These are phyloP conservation scores for Scaptomyza tumidula DNA, from an alignment of 2,888 invertebrate species.

Conservation along the genomic window DNA sequence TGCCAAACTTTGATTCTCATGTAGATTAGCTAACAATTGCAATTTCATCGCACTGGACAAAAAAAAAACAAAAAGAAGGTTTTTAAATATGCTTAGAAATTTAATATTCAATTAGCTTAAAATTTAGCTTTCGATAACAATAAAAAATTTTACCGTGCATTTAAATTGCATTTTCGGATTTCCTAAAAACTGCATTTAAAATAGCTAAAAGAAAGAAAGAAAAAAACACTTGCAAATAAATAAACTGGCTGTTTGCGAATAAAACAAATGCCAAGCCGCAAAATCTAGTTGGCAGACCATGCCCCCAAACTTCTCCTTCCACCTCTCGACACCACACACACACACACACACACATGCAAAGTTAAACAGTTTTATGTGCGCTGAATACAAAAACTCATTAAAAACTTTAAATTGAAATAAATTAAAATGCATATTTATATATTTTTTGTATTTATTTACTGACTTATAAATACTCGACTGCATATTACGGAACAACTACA, in stretches of 20 bases:
- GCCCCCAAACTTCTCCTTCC: neutral
- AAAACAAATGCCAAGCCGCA: conserved; percentile 36
- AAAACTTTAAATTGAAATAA: conserved; percentile 82
- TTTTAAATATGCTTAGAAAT: conserved; percentile 23
- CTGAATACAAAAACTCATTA: conserved; percentile 74
- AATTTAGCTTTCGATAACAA: conserved; percentile 43
- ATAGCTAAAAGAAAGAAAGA: conserved; percentile 50
- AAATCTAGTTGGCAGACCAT: conserved; percentile 31
- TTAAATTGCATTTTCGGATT: conserved; percentile 60
- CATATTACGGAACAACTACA: conserved; percentile 20
- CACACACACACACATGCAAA: conserved; percentile 11
- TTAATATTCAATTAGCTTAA: conserved; percentile 52
- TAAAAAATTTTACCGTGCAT: conserved; percentile 24
- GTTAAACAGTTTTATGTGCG: conserved; percentile 21
- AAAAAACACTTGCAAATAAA: conserved; percentile 47
- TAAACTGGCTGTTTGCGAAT: conserved; percentile 39
- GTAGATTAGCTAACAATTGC: conserved; percentile 32
- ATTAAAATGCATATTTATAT: conserved; percentile 65
- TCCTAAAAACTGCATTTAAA: conserved; percentile 54
- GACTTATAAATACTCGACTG: conserved; percentile 44
- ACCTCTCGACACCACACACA: neutral
- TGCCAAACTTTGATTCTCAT: conserved; percentile 10
- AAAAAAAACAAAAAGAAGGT: neutral
- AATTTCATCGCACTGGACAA: conserved; percentile 35
- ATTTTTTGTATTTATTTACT: conserved; percentile 32